Percentiles rank a stretch among this genome's conserved stretches.
phyloP scores from a whole-genome alignment of 2,113 vertebrate species.

The Baryphthengus martii region DNA sequence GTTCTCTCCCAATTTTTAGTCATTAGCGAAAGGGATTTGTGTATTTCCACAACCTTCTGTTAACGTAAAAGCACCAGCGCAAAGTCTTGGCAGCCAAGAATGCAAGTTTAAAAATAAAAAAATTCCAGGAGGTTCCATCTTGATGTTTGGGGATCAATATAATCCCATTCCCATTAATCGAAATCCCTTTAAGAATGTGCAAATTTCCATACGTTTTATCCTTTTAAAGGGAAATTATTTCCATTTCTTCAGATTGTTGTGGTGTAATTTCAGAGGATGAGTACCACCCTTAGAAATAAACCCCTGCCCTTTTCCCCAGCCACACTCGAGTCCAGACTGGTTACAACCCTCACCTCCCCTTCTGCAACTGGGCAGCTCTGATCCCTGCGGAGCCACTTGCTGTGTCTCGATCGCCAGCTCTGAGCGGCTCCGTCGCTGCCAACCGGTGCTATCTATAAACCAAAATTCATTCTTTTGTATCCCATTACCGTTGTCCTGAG shows the following conservation, averaged over 20 bases:
- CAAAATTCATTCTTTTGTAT: not conserved
- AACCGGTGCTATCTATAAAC: not conserved
- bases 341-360: not conserved
- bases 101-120: not conserved
- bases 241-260: conserved; percentile 14
- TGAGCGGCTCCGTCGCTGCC: not conserved
- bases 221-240: conserved; percentile 31
- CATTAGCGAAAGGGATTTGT: not conserved
- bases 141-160: conserved; percentile 24
- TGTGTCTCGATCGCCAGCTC: not conserved
- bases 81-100: conserved; percentile 25
- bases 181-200: not conserved
- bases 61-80: not conserved
- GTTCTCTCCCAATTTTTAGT: not conserved
- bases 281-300: not conserved
- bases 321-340: fast-evolving
- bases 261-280: not conserved
- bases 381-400: fast-evolving
- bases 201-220: conserved; percentile 37
- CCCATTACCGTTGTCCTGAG: not conserved
- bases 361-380: not conserved
- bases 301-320: fast-evolving
- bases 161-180: conserved; percentile 19
- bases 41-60: conserved; percentile 47
- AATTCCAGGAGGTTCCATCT: conserved; percentile 3